phyloP scores from a whole-genome alignment of 2,797 vertebrate species.

The Gila robusta region DNA sequence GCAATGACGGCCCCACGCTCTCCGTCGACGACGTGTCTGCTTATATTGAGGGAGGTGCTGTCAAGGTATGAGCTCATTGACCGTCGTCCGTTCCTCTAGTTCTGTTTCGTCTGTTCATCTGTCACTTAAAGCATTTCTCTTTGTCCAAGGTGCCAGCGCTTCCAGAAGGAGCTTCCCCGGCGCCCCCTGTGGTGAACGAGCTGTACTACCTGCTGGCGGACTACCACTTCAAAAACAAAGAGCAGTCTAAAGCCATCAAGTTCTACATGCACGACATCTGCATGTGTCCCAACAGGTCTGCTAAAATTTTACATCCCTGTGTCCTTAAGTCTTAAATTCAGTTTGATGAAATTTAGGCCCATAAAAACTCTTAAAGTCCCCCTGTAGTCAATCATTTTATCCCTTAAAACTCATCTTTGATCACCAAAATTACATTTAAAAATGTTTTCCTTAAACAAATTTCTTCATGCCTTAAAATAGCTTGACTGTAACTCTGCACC shows the following conservation, averaged over 20 bases:
- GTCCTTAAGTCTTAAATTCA: neutral
- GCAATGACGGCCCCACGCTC: slow-evolving; percentile 84
- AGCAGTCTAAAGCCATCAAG: slow-evolving; percentile 97
- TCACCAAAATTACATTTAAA: too few relatives aligned
- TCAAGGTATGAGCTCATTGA: slow-evolving; percentile 80
- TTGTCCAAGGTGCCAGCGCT: slow-evolving; percentile 86
- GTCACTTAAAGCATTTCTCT: neutral
- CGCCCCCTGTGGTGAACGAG: slow-evolving; percentile 90
- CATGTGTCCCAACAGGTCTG: slow-evolving; percentile 92
- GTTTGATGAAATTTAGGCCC: neutral
- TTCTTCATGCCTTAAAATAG: too few relatives aligned
- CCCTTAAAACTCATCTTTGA: too few relatives aligned
- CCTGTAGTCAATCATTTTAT: too few relatives aligned
- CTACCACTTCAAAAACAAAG: slow-evolving; percentile 99
- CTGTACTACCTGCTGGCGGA: slow-evolving; percentile 96
- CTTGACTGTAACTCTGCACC: accelerated
- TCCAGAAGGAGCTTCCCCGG: slow-evolving; percentile 87
- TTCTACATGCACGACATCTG: slow-evolving; percentile 99
- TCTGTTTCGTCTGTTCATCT: neutral
- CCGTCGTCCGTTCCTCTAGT: neutral
- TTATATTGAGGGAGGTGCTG: slow-evolving; percentile 88
- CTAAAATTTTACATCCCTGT: neutral
- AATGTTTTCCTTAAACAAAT: too few relatives aligned
- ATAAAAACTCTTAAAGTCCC: neutral
- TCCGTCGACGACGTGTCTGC: slow-evolving; percentile 89